Evolutionary conservation across 2,888 invertebrate genomes (phyloP).

Genomic region (Metellina segmentata): DNA sequence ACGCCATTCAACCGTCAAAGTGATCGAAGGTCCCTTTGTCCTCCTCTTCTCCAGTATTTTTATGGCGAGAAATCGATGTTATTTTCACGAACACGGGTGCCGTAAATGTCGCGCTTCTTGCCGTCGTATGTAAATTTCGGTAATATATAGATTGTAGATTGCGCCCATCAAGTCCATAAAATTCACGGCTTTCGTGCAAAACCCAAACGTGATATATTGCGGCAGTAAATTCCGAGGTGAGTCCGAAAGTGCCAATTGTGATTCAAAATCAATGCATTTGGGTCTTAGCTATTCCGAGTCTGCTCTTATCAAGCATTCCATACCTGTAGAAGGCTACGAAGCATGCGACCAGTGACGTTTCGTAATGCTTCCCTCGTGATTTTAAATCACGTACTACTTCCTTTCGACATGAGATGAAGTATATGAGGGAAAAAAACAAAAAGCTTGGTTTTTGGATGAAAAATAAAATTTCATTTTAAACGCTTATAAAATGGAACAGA

Average conservation of each 20-base stretch:
- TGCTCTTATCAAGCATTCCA: too few species aligned
- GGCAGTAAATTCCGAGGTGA: conserved; percentile 29
- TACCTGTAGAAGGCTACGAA: too few species aligned
- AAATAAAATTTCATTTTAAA: too few species aligned
- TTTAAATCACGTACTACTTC: too few species aligned
- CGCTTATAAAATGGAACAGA: too few species aligned
- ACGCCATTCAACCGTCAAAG: conserved; percentile 52
- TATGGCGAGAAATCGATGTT: conserved; percentile 63
- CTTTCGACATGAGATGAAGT: too few species aligned
- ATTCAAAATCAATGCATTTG: conserved; percentile 50
- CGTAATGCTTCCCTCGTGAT: too few species aligned
- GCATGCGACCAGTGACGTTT: too few species aligned
- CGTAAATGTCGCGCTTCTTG: conserved; percentile 49
- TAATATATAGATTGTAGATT: conserved; percentile 46
- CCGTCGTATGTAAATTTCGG: conserved; percentile 57
- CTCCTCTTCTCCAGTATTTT: conserved; percentile 47
- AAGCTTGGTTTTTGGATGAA: too few species aligned
- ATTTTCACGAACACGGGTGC: conserved; percentile 45
- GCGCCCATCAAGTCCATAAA: conserved; percentile 47
- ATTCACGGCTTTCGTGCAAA: conserved; percentile 63
- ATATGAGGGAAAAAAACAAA: too few species aligned
- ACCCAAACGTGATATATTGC: conserved; percentile 32
- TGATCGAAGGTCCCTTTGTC: conserved; percentile 61
- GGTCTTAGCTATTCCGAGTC: not conserved
- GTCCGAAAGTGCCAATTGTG: conserved; percentile 48